Percentiles rank a stretch among this genome's conserved stretches.
Evolutionary conservation across 2,113 vertebrate species (phyloP).

Genomic region (Trachemys scripta): DNA sequence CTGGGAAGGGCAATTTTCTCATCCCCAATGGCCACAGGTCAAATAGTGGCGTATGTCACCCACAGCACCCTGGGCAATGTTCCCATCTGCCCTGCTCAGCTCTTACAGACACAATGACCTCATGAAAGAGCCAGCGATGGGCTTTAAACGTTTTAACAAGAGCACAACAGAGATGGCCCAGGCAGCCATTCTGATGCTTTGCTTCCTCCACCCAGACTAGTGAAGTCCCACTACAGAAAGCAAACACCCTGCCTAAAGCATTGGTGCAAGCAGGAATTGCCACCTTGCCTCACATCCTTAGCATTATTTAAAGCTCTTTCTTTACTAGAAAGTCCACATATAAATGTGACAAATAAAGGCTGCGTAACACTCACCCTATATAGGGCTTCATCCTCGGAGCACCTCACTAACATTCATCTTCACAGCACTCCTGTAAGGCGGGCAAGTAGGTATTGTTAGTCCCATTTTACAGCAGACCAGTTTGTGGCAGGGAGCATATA

Average conservation of each 20-base stretch:
- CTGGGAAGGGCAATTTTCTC: background rate
- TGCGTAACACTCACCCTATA: no score
- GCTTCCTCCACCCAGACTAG: background rate
- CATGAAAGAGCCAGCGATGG: background rate
- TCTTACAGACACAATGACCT: background rate
- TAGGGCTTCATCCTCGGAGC: background rate
- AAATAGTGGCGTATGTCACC: background rate
- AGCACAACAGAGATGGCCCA: background rate
- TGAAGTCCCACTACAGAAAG: background rate
- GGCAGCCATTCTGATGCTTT: background rate
- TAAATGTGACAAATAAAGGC: background rate
- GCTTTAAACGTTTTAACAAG: background rate
- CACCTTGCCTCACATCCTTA: rapidly evolving
- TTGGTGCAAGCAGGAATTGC: background rate
- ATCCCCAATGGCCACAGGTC: background rate
- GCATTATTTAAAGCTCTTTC: background rate
- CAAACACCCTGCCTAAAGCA: background rate
- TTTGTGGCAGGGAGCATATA: background rate
- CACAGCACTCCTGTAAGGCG: background rate
- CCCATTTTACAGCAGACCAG: background rate
- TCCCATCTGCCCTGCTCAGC: background rate
- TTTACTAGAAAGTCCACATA: background rate
- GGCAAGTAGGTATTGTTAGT: background rate
- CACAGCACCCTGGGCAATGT: background rate
- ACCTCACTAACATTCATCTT: background rate